Percentiles rank a stretch among this genome's conserved stretches.
phyloP scores from a whole-genome alignment of 1,140 invertebrate genomes.

The Idris sp. region DNA sequence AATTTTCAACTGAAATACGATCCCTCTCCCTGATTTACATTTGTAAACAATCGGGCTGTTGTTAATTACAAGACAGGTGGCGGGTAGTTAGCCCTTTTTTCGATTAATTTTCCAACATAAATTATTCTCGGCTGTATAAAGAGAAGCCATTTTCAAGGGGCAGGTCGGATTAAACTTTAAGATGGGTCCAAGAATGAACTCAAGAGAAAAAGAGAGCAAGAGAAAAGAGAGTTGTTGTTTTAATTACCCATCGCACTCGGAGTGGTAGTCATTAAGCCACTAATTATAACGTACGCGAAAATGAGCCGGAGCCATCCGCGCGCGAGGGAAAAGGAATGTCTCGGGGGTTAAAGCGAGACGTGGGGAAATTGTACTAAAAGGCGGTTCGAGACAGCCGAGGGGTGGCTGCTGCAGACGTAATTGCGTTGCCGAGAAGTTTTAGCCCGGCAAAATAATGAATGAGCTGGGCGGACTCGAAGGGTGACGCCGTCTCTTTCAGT shows the following conservation, averaged over 20 bases:
- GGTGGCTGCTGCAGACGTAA: constrained; percentile 69
- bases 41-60: too few relatives aligned
- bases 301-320: constrained; percentile 70
- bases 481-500: constrained; percentile 14
- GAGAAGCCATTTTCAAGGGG: background rate
- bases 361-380: constrained; percentile 66
- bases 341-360: constrained; percentile 19
- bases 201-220: constrained; percentile 42
- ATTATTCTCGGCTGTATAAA: constrained; percentile 9
- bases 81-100: too few relatives aligned
- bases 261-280: constrained; percentile 77
- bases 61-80: too few relatives aligned
- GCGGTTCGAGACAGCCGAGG: constrained; percentile 49
- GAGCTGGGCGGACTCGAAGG: constrained; percentile 55
- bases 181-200: constrained; percentile 39
- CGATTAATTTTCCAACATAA: too few relatives aligned
- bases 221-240: constrained; percentile 72
- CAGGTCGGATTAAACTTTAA: constrained; percentile 49
- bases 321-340: constrained; percentile 49
- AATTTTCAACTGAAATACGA: too few relatives aligned
- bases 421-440: constrained; percentile 78
- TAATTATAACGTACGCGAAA: constrained; percentile 78
- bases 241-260: constrained; percentile 76
- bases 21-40: too few relatives aligned
- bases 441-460: constrained; percentile 78